Evolutionary conservation across 2,113 vertebrate species (phyloP), one percentile per base, ranked within the genome.

Genomic region (Strix uralensis): DNA sequence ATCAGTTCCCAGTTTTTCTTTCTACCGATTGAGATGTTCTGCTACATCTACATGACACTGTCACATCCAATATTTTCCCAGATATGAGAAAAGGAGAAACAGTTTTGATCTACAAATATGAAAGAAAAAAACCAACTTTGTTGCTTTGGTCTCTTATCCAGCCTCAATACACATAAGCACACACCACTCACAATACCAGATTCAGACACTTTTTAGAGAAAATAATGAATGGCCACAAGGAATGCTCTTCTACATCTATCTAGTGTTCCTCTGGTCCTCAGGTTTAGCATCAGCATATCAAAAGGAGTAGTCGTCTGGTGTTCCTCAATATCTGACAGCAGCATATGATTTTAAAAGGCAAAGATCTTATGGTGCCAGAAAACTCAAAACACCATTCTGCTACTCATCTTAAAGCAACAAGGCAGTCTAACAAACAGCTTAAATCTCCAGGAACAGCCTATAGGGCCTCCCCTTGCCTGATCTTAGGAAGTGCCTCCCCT

Each of bases 61-160:
- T 70, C 74, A 75, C 9, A 80, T 19, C 29, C 51, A 59, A 5
- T 79, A 73, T 84, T 81, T 87, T 67, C 47, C 46, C 38, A 86
- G 11, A 63, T 22, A 69, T 1, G 8, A 81, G 49, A 75, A 80
- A 86, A 62, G 20, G 29, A 92, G 29, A 94, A 92, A 40, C 20
- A n/a, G 11, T 70, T 75, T 84, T 86, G 42, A 62, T 84, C 87
- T 65, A 63, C 16, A 75, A 34, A 30, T 42, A n/a, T 23, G 84
- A 27, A 69, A 10, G 2, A 27, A 47, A 66, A 49, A 29, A 34
- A 2, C 6, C 36, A 55, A 15, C 15, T 74, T 65, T 5, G 19
- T 67, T 89, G 57, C 47, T 94, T 91, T 92, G 72, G 80, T 92
- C 36, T 86, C 77, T 93, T 83, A 66, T 30, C 23, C 73, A 92